These are phyloP conservation scores for Hemibagrus guttatus DNA, from an alignment of 2,797 vertebrate genomes.

Conservation along the genomic window DNA sequence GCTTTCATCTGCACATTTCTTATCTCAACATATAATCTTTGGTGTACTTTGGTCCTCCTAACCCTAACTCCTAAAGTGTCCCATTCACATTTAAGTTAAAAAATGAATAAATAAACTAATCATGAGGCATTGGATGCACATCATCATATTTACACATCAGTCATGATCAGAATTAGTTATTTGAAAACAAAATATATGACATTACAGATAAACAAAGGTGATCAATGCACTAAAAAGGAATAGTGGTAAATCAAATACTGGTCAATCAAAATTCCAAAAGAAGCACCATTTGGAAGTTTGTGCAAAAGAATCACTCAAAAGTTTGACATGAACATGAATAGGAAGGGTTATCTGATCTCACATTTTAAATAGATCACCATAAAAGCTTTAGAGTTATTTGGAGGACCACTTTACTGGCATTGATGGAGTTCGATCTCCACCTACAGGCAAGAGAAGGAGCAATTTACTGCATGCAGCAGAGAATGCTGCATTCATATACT, in stretches of 20 bases:
- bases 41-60: neutral
- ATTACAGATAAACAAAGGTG: neutral
- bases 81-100: neutral
- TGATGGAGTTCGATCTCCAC: constrained; percentile 78
- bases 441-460: constrained; percentile 72
- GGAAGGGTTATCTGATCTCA: constrained; percentile 61
- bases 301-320: constrained; percentile 26
- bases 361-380: constrained; percentile 58
- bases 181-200: neutral
- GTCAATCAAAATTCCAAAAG: neutral
- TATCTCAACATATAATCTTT: neutral
- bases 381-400: constrained; percentile 61
- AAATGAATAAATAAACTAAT: neutral
- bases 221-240: neutral
- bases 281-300: neutral
- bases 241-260: neutral
- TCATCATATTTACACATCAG: neutral
- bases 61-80: no score
- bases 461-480: constrained; percentile 38
- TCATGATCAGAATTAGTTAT: neutral
- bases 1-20: neutral
- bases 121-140: neutral
- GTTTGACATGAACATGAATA: constrained; percentile 52
- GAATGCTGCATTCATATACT: constrained; percentile 36
- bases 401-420: constrained; percentile 31